A percentile compares a stretch with the other conserved stretches of the same genome.
phyloP scores from a whole-genome alignment of 2,888 invertebrate genomes.

The Dryocosmus kuriphilus region DNA sequence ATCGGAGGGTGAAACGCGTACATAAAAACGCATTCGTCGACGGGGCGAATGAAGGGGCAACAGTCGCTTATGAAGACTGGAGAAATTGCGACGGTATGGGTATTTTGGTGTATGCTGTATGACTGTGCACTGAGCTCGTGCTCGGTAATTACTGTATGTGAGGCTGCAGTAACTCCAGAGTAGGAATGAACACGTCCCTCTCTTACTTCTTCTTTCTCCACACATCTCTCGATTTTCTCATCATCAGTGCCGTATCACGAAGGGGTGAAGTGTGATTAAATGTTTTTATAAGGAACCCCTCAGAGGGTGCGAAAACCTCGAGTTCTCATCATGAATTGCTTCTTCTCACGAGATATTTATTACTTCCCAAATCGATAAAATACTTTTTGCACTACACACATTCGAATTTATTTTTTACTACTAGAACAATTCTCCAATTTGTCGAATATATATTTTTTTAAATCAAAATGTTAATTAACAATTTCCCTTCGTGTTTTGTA shows the following conservation, averaged over 20 bases:
- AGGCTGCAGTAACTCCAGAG: conserved; percentile 58
- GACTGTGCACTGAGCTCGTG: conserved; percentile 50
- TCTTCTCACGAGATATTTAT: conserved; percentile 7
- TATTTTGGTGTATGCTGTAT: conserved; percentile 43
- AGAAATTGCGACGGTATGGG: conserved; percentile 39
- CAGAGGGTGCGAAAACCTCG: background rate
- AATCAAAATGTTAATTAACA: too few relatives aligned
- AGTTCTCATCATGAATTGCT: background rate
- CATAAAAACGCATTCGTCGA: background rate
- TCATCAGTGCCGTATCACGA: conserved; percentile 44
- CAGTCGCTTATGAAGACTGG: conserved; percentile 40
- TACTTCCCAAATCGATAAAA: background rate
- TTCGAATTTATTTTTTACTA: background rate
- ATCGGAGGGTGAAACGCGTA: background rate
- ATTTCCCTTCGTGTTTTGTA: too few relatives aligned
- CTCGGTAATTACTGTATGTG: conserved; percentile 64
- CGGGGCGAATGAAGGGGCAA: conserved; percentile 43
- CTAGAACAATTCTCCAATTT: too few relatives aligned
- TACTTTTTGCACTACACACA: background rate
- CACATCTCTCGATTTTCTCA: conserved; percentile 53
- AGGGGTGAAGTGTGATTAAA: conserved; percentile 43
- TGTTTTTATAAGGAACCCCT: conserved; percentile 39
- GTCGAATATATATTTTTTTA: too few relatives aligned
- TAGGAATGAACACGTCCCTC: conserved; percentile 60
- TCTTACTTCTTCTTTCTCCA: conserved; percentile 47